Evolutionary conservation across 2,113 vertebrate genomes (phyloP), one percentile per base, ranked within the genome.

Genomic region (Larimichthys crocea): DNA sequence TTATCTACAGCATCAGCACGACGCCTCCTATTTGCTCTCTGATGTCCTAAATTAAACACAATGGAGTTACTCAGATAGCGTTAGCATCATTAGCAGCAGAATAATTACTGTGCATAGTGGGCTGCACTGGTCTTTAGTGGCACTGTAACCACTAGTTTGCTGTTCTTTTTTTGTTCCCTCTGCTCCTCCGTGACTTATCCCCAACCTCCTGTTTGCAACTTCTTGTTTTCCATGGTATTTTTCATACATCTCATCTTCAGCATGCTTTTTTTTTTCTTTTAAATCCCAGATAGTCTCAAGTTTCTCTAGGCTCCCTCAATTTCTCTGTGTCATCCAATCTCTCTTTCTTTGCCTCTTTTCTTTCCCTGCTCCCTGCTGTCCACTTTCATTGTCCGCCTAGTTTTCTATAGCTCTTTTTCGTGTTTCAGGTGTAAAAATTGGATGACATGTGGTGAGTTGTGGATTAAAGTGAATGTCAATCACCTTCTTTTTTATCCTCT

Each of bases 381-480:
- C 80, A 66, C 80, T 83, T 85, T 69, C 59, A 84, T 86, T 76
- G 79, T 83, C 66, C 70, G 63, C 19, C 24, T 26, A 63, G 29
- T 81, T 26, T 56, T 82, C 40, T 66, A 55, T 74, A 31, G 72
- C 80, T 83, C 77, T 81, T 84, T 85, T 81, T 53, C n/a, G 5
- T 82, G 71, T 87, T 91, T 86, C 55, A 85, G 68, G 79, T 88
- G 76, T 87, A 88, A 80, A 88, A 91, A 92, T 82, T 92, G 90
- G 77, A 84, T 86, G 90, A 83, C 91, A 88, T 86, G 85, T 86
- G 83, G 86, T 72, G 83, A 84, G 83, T 80, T 85, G 78, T 80
- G 89, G 86, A 92, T 92, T 92, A 92, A 89, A 92, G 86, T 86
- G 84, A 89, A 92, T 92, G 88, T 90, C 92, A 93, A 89, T 93